Percentiles rank a stretch among this genome's conserved stretches.
Conservation (phyloP, 2,888 invertebrate genomes). For the Neoaliturus tenellus region DNA sequence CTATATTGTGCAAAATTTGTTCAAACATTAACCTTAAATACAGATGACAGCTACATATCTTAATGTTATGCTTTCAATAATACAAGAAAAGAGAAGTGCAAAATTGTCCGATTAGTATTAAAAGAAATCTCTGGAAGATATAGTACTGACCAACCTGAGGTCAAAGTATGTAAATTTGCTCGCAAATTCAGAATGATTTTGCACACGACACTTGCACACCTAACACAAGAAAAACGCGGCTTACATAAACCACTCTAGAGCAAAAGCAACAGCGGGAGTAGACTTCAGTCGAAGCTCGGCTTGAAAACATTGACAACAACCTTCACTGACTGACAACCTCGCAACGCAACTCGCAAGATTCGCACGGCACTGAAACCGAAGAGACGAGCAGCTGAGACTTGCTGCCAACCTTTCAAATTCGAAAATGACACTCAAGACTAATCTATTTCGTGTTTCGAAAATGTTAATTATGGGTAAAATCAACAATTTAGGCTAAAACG, state of each 20-base stretch:
- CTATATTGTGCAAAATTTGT: too few species aligned
- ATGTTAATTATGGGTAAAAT: too few species aligned
- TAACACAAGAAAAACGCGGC: not conserved
- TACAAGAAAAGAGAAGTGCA: too few species aligned
- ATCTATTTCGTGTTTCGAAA: too few species aligned
- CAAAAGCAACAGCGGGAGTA: not conserved
- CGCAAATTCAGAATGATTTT: not conserved
- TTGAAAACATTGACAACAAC: not conserved
- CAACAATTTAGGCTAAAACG: not conserved
- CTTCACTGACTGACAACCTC: not conserved
- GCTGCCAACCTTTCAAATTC: not conserved
- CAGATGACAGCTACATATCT: too few species aligned
- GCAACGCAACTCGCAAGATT: not conserved
- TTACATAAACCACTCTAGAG: not conserved
- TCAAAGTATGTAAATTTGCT: not conserved
- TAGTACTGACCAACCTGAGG: not conserved
- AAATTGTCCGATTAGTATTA: too few species aligned
- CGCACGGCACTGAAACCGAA: not conserved
- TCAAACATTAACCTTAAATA: too few species aligned
- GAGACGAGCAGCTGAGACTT: not conserved
- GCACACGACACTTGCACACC: conserved; percentile 1
- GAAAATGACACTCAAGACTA: not conserved
- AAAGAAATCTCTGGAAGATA: too few species aligned
- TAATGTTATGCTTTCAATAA: too few species aligned
- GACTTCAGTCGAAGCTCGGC: not conserved